phyloP scores from a whole-genome alignment of 2,113 vertebrate species.

The Polypterus senegalus region DNA sequence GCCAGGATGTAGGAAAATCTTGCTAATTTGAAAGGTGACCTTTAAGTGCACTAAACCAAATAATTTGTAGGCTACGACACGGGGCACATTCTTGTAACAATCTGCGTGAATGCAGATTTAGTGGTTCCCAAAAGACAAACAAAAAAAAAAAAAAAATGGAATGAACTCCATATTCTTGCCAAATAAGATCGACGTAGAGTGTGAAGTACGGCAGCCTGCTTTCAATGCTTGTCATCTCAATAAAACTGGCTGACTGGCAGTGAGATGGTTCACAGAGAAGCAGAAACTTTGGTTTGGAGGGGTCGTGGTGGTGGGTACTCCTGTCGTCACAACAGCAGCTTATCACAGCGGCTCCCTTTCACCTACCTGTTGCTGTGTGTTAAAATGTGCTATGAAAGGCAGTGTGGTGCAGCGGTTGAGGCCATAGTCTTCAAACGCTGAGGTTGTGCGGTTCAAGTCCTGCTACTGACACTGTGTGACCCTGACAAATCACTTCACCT shows the following conservation, averaged over 20 bases:
- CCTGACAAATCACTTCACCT: too few relatives aligned
- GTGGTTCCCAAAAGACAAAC: conserved; percentile 57
- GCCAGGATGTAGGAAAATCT: conserved; percentile 67
- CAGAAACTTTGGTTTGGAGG: too few relatives aligned
- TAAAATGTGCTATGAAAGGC: too few relatives aligned
- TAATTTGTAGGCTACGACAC: conserved; percentile 63
- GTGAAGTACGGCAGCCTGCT: conserved; percentile 36
- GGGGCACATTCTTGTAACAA: conserved; percentile 63
- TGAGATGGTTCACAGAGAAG: conserved; percentile 31
- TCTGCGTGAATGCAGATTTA: conserved; percentile 60
- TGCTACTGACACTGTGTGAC: too few relatives aligned
- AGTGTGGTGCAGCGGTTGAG: too few relatives aligned
- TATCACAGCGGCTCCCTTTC: too few relatives aligned
- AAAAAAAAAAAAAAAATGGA: conserved; percentile 53
- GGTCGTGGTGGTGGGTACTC: too few relatives aligned
- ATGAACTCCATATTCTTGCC: conserved; percentile 45
- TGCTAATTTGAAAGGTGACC: conserved; percentile 72
- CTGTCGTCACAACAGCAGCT: too few relatives aligned
- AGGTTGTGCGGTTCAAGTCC: too few relatives aligned
- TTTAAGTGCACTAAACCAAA: conserved; percentile 68
- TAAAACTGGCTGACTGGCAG: conserved; percentile 39
- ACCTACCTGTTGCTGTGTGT: too few relatives aligned
- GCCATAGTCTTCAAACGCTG: too few relatives aligned
- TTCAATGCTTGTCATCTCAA: conserved; percentile 46
- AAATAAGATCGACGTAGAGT: conserved; percentile 44